Evolutionary conservation across 2,888 invertebrate genomes (phyloP).

Genomic region (Cheilosia pagana): DNA sequence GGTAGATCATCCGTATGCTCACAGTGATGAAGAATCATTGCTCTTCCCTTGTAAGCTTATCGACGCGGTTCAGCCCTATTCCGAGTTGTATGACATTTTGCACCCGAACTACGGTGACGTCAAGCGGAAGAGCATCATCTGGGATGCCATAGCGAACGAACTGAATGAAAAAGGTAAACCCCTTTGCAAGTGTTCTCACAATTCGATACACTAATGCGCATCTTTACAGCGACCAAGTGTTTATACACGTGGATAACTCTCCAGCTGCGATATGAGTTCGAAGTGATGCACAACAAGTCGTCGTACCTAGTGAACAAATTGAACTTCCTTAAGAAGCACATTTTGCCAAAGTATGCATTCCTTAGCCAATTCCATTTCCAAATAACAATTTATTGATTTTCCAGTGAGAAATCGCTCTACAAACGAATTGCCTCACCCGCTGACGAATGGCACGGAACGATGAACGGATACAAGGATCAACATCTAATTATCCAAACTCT

Average conservation of each 20-base stretch:
- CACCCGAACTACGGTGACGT: constrained; percentile 75
- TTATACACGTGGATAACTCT: constrained; percentile 80
- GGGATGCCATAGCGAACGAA: constrained; percentile 79
- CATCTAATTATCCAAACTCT: constrained; percentile 44
- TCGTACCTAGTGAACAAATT: constrained; percentile 75
- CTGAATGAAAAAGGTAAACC: constrained; percentile 78
- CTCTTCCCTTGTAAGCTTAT: constrained; percentile 73
- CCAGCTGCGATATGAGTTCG: constrained; percentile 80
- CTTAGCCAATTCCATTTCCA: background rate
- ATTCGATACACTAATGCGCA: background rate
- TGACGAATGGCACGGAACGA: constrained; percentile 48
- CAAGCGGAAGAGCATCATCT: constrained; percentile 79
- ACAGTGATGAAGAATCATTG: constrained; percentile 15
- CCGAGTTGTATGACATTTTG: constrained; percentile 78
- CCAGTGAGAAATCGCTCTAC: constrained; percentile 48
- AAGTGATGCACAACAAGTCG: constrained; percentile 63
- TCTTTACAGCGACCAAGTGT: constrained; percentile 78
- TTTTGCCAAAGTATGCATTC: constrained; percentile 71
- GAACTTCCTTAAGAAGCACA: constrained; percentile 75
- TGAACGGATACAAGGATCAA: constrained; percentile 26
- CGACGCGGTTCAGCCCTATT: constrained; percentile 77
- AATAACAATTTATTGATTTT: background rate
- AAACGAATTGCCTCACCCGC: constrained; percentile 14
- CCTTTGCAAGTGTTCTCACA: background rate
- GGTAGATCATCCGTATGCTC: constrained; percentile 28